Percentiles rank a stretch among this genome's conserved stretches.
Evolutionary conservation across 1,140 invertebrate species (phyloP).

Genomic region (Atta texana): DNA sequence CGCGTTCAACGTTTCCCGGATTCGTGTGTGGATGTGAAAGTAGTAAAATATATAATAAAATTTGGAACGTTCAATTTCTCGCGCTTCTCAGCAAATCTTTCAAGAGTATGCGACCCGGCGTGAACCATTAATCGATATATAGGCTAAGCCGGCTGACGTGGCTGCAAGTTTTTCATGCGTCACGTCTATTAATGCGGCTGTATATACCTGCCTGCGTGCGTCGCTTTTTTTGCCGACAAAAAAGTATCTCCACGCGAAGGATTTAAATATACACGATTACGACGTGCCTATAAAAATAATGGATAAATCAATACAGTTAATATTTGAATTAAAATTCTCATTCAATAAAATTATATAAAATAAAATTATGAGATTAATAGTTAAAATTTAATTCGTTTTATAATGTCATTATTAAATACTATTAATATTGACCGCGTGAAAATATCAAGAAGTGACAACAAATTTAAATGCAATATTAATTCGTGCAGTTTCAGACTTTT

Average conservation of each 20-base stretch:
- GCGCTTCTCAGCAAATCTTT: conserved; percentile 41
- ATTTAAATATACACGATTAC: conserved; percentile 13
- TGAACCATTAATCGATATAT: conserved; percentile 68
- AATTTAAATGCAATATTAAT: not conserved
- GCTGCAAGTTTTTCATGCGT: conserved; percentile 69
- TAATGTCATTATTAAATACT: not conserved
- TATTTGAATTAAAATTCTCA: not conserved
- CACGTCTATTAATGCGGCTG: conserved; percentile 55
- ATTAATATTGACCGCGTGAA: not conserved
- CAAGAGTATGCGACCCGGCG: conserved; percentile 49
- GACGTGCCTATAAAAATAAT: conserved; percentile 25
- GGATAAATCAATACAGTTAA: not conserved
- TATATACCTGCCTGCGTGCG: conserved; percentile 33
- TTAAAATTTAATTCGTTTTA: not conserved
- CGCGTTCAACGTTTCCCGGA: too few relatives aligned
- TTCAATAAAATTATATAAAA: not conserved
- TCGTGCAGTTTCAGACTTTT: not conserved
- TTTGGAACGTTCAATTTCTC: conserved; percentile 59
- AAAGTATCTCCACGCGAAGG: not conserved
- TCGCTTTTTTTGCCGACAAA: not conserved
- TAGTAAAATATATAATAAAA: conserved; percentile 40
- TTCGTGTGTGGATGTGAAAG: not conserved
- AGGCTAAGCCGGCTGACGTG: conserved; percentile 68
- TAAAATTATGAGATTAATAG: not conserved
- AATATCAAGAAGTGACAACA: not conserved